These are phyloP conservation scores for Antennarius maculatus DNA, from an alignment of 2,797 vertebrate species.

Conservation along the genomic window DNA sequence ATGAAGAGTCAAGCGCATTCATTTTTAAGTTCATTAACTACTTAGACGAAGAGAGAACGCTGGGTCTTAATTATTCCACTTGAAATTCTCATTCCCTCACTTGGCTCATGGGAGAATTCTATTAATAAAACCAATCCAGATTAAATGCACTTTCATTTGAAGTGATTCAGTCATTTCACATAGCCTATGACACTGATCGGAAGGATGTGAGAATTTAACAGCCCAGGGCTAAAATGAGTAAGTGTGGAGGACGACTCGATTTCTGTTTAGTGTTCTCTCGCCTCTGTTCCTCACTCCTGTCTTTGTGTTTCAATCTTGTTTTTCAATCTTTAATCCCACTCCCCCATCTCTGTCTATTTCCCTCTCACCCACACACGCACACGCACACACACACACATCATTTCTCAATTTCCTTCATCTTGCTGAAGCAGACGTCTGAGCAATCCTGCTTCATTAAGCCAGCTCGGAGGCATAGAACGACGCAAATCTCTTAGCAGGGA, in stretches of 20 bases:
- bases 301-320: constrained; percentile 25
- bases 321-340: constrained; percentile 12
- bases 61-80: constrained; percentile 70
- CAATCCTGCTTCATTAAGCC: constrained; percentile 47
- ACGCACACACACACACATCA: background rate
- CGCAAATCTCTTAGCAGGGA: constrained; percentile 38
- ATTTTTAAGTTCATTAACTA: constrained; percentile 60
- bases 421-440: constrained; percentile 1
- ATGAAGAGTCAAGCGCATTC: constrained; percentile 37
- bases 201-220: constrained; percentile 16
- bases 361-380: constrained; percentile 5
- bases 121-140: constrained; percentile 77
- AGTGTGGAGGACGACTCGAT: background rate
- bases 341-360: background rate
- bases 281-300: background rate
- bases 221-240: constrained; percentile 20
- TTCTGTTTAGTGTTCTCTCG: constrained; percentile 1
- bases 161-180: constrained; percentile 62
- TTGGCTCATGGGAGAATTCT: constrained; percentile 52
- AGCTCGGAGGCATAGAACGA: constrained; percentile 40
- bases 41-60: constrained; percentile 38
- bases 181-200: constrained; percentile 38
- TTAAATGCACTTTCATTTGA: constrained; percentile 68
- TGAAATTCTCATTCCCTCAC: constrained; percentile 57
- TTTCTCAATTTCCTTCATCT: constrained; percentile 25